Percentiles rank a stretch among this genome's conserved stretches.
phyloP scores from a whole-genome alignment of 2,888 invertebrate genomes.

The Zygaena filipendulae region DNA sequence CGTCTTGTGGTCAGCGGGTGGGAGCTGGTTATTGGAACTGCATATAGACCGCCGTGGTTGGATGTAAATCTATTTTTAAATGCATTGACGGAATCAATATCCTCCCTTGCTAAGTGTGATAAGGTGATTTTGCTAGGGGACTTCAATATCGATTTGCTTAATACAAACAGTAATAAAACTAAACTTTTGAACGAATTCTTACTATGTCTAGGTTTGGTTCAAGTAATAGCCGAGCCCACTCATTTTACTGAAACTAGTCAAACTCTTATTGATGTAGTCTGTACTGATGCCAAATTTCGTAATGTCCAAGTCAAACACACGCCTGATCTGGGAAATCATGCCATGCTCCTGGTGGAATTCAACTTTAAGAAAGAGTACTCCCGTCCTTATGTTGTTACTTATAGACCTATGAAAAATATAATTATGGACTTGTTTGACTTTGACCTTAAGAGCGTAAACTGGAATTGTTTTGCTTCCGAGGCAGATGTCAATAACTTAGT shows the following conservation, averaged over 20 bases:
- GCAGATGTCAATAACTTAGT: slow-evolving; percentile 1
- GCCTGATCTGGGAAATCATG: not conserved
- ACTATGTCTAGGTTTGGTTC: not conserved
- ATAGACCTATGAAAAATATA: slow-evolving; percentile 2
- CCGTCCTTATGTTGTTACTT: not conserved
- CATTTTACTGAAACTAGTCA: slow-evolving; percentile 3
- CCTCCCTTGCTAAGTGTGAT: not conserved
- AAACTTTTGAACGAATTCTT: no score
- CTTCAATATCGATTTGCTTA: not conserved
- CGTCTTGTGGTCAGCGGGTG: not conserved
- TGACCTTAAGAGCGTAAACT: not conserved
- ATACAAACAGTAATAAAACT: not conserved
- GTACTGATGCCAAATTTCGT: not conserved
- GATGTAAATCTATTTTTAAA: slow-evolving; percentile 1
- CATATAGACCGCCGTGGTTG: slow-evolving; percentile 2
- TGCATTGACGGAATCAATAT: slow-evolving; percentile 1
- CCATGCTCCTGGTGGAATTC: slow-evolving; percentile 1
- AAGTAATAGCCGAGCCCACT: slow-evolving; percentile 2
- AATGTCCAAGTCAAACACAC: not conserved
- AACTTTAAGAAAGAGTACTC: not conserved
- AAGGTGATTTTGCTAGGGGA: not conserved
- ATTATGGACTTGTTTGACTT: not conserved
- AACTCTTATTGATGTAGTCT: slow-evolving; percentile 4
- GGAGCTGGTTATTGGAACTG: not conserved
- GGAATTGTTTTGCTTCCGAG: not conserved